These are phyloP conservation scores for Nemapogon koenigi DNA, from an alignment of 2,888 invertebrate genomes.

Conservation along the genomic window DNA sequence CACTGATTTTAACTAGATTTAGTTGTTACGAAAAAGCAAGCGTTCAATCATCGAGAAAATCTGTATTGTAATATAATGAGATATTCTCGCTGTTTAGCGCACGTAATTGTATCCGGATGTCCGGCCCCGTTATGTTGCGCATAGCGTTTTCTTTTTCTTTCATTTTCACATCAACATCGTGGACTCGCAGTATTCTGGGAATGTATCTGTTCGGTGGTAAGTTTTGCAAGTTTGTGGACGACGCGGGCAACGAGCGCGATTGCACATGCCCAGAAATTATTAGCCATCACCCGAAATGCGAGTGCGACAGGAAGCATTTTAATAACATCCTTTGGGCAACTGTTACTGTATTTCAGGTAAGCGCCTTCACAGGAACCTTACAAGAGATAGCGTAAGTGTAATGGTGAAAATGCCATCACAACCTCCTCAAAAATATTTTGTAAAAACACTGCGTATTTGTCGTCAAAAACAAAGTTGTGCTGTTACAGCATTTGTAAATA, in stretches of 20 bases:
- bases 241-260: constrained; percentile 80
- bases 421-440: too few species aligned
- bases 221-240: constrained; percentile 97
- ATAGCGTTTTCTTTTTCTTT: constrained; percentile 62
- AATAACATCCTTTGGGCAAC: constrained; percentile 98
- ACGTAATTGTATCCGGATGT: constrained; percentile 38
- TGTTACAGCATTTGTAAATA: too few species aligned
- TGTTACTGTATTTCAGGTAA: constrained; percentile 97
- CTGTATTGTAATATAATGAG: background rate
- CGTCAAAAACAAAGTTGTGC: too few species aligned
- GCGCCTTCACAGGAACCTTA: constrained; percentile 30
- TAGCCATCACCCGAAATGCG: constrained; percentile 87
- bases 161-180: constrained; percentile 57
- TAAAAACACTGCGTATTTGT: too few species aligned
- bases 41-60: constrained; percentile 8
- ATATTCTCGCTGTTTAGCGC: constrained; percentile 29
- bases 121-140: constrained; percentile 55
- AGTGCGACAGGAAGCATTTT: constrained; percentile 98
- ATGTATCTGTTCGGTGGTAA: constrained; percentile 99
- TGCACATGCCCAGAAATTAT: constrained; percentile 94
- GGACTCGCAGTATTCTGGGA: constrained; percentile 91
- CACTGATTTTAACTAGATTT: too few species aligned
- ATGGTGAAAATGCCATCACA: too few species aligned
- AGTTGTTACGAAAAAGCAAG: too few species aligned
- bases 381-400: too few species aligned